These are phyloP conservation scores for Heliconius melpomene DNA, from an alignment of 1,140 invertebrate genomes.

Conservation along the genomic window DNA sequence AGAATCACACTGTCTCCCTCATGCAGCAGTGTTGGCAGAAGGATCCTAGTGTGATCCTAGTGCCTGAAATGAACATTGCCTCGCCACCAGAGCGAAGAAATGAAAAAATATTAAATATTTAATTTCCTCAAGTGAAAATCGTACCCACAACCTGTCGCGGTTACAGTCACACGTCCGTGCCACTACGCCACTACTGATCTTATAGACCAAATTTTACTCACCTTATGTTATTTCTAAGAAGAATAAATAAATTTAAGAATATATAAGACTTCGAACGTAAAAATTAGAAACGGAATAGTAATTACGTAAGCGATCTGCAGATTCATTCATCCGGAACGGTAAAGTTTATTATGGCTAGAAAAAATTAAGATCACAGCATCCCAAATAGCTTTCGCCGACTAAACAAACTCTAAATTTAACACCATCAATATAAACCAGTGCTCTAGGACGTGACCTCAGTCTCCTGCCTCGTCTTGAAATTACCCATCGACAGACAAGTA, in stretches of 20 bases:
- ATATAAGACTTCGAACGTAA: background rate
- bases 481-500: conserved; percentile 54
- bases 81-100: background rate
- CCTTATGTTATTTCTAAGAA: background rate
- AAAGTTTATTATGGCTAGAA: conserved; percentile 39
- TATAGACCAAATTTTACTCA: no score
- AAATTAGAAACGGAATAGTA: conserved; percentile 11
- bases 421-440: conserved; percentile 59
- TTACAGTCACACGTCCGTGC: no score
- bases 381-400: conserved; percentile 59
- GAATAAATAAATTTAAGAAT: background rate
- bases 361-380: conserved; percentile 42
- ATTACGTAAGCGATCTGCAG: conserved; percentile 26
- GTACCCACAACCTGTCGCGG: no score
- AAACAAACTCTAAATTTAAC: conserved; percentile 66
- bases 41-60: no score
- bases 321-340: conserved; percentile 45
- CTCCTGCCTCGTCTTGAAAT: conserved; percentile 51
- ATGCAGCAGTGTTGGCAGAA: no score
- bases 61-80: no score
- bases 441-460: conserved; percentile 54
- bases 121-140: no score
- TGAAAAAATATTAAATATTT: background rate
- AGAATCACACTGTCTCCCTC: background rate
- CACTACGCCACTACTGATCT: no score